Evolutionary conservation across 2,888 invertebrate genomes (phyloP).

Genomic region (Gerris lacustris): DNA sequence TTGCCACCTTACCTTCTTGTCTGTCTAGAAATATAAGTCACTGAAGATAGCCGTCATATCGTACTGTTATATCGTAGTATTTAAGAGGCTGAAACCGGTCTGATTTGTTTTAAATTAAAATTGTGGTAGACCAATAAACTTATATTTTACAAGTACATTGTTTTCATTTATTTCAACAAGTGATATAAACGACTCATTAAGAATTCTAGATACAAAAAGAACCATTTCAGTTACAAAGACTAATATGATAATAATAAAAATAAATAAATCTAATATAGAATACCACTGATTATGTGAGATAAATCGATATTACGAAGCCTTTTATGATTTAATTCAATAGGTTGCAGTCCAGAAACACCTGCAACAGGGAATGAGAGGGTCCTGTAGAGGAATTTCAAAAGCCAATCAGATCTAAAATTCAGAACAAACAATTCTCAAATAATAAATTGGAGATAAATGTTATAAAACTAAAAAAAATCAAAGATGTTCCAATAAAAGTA

Average conservation of each 20-base stretch:
- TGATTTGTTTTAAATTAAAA: no score
- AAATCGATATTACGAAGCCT: slow-evolving; percentile 49
- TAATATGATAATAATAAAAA: no score
- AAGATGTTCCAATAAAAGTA: slow-evolving; percentile 9
- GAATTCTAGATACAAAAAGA: not conserved
- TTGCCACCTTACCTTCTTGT: no score
- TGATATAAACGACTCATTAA: no score
- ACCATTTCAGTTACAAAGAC: no score
- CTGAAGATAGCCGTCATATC: no score
- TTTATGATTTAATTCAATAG: slow-evolving; percentile 41
- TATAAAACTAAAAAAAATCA: not conserved
- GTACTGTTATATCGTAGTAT: no score
- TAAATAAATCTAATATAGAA: slow-evolving; percentile 23
- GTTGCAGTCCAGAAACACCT: slow-evolving; percentile 48
- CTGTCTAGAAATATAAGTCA: no score
- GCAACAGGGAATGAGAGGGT: slow-evolving; percentile 47
- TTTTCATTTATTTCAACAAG: no score
- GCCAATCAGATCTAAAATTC: slow-evolving; percentile 46
- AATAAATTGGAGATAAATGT: not conserved
- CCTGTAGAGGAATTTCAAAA: slow-evolving; percentile 51
- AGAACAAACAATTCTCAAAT: slow-evolving; percentile 12
- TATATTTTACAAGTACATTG: no score
- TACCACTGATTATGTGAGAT: slow-evolving; percentile 42
- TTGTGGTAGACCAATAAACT: no score
- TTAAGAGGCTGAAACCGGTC: no score